Base-by-base conservation (phyloP, 2,113 vertebrate species). In the Catharus minimus region DNA sequence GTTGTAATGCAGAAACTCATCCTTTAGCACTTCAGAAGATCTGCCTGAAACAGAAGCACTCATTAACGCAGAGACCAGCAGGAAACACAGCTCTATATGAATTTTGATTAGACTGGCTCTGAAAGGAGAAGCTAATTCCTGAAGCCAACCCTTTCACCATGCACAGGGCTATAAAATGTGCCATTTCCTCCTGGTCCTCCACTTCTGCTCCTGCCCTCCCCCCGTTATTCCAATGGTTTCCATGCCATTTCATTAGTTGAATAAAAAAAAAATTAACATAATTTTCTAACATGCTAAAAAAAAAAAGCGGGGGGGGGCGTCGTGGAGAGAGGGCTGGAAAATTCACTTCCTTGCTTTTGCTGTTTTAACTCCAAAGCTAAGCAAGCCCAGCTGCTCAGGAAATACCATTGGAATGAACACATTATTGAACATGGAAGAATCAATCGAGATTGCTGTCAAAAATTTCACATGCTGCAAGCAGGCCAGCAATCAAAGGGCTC, bases 341-440 rank as follows among this genome's bases (percentile, higher is more conserved):
- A 94, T 80, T 87, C 50, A 79, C 78, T 96, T 97, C 94, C 95
- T 95, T 92, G 90, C 80, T 88, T 93, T 80, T 86, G 56, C 94
- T 88, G 85, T 82, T 93, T 77, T 74, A 89, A 89, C 86, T 93
- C 73, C 94, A 74, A 80, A 90, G 94, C 93, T 97, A 97, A 97
- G 95, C 92, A 95, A 92, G 86, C 74, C 96, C 97, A 97, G 97
- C 97, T 98, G 97, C 97, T 95, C 96, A 97, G 97, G 97, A 98
- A 98, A 98, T 97, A 92, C 97, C 97, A 96, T 55, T 90, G 86
- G 95, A 95, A 80, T 97, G 97, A 98, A 95, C 86, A 92, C 96
- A 97, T 86, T 89, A 97, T 88, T 94, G 94, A 96, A 96, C 92
- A 92, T 57, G 84, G 96, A 94, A 93, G 93, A 93, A 94, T 94